Percentiles rank a stretch among this genome's conserved stretches.
phyloP scores from a whole-genome alignment of 1,140 invertebrate genomes.

The Cherax destructor region DNA sequence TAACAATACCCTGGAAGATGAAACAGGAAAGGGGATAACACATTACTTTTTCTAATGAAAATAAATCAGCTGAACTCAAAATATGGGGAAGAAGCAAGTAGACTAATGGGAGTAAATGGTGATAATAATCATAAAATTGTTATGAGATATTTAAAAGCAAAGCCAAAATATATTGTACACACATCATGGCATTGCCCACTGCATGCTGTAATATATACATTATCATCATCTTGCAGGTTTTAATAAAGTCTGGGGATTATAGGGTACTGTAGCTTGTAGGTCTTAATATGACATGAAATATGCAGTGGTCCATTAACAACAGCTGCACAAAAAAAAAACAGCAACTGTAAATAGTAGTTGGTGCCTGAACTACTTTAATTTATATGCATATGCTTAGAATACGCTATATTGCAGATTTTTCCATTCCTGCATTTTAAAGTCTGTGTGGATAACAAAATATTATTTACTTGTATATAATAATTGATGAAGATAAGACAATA shows the following conservation, averaged over 20 bases:
- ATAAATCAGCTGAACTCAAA: not conserved
- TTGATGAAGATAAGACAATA: not conserved
- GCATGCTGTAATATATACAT: not conserved
- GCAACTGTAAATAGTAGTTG: not conserved
- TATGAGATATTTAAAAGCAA: not conserved
- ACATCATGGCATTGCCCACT: not conserved
- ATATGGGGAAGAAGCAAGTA: not conserved
- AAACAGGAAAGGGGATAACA: not conserved
- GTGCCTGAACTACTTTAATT: not conserved
- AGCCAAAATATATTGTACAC: not conserved
- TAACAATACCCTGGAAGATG: not conserved
- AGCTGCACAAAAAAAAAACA: not conserved
- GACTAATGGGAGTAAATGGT: not conserved
- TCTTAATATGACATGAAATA: too few species aligned
- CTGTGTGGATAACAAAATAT: not conserved
- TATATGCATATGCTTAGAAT: not conserved
- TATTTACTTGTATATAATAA: not conserved
- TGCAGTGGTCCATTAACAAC: not conserved
- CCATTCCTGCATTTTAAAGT: not conserved
- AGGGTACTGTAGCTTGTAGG: too few species aligned
- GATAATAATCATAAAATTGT: not conserved
- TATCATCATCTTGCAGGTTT: not conserved
- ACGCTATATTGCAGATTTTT: not conserved
- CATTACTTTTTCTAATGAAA: not conserved
- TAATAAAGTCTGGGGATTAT: not conserved